Evolutionary conservation across 2,113 vertebrate species (phyloP), one percentile per base, ranked within the genome.

Genomic region (Percopsis transmontana): DNA sequence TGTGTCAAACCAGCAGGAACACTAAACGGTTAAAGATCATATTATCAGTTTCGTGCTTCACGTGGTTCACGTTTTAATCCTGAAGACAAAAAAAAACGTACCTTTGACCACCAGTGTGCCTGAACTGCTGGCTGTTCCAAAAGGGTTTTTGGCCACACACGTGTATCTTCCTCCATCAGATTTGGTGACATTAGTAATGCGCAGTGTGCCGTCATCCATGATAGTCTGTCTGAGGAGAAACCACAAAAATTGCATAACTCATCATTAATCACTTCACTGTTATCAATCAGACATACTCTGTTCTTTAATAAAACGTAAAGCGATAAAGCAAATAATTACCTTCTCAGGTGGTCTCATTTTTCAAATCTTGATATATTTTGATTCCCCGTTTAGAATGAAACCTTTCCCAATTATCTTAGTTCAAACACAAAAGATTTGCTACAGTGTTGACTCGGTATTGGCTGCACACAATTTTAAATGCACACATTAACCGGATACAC

Each of bases 61-160:
- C 74, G 74, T 88, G 68, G 62, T 80, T 72, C 80, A 72, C 84
- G 63, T 88, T 87, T 77, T 76, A 86, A 85, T 38, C 72, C 52
- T 61, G 20, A 15, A 80, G 70, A 50, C 57, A 40, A 8, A 53
- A 48, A 68, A 81, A 75, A 71, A 72, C 52, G 69, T 94, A 96
- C 94, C 94, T 96, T 95, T 96, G 6, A 96, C 93, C 19, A 92
- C 18, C 64, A 96, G 88, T 5, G 39, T 85, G 45, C 94, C 95
- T 0, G 92, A 87, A 69, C 85, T 94, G 84, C 91, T 94, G 18
- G 94, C 91, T 7, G 79, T 51, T 44, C 95, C 94, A 4, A 95
- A 96, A 27, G 90, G 90, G 87, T 96, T 96, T 3, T 86, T 90
- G 48, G 94, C 96, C 56, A 92, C 64, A 56, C 95, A 96, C 0